Conservation (phyloP, 2,888 invertebrate genomes). For the Sepioteuthis lessoniana region DNA sequence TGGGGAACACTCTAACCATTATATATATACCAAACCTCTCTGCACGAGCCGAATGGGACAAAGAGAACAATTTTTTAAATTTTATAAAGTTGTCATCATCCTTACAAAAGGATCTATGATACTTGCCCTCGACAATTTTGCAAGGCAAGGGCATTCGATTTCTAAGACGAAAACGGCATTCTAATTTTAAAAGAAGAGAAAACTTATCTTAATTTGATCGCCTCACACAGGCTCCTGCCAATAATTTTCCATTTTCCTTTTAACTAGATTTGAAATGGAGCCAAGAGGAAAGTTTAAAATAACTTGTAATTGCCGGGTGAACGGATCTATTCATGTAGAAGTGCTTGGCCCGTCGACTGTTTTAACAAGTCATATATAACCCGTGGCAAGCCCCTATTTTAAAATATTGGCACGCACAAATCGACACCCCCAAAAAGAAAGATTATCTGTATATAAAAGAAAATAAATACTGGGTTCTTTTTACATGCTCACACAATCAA, state of each 20-base stretch:
- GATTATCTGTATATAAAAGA: background rate
- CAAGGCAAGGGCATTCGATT: background rate
- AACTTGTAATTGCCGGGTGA: background rate
- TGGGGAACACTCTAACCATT: too few relatives aligned
- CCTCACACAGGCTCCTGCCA: background rate
- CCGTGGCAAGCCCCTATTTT: background rate
- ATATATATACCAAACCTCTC: too few relatives aligned
- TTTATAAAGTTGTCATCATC: too few relatives aligned
- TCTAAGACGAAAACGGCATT: background rate
- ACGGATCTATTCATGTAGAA: background rate
- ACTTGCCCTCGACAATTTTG: background rate
- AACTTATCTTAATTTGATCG: background rate
- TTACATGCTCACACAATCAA: background rate
- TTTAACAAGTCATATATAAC: constrained; percentile 3
- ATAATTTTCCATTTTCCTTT: background rate
- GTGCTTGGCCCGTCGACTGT: background rate
- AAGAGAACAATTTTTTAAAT: too few relatives aligned
- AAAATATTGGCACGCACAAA: background rate
- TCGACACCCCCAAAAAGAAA: background rate
- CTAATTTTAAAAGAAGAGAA: constrained; percentile 16
- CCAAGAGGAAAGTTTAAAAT: background rate
- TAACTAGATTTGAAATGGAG: background rate
- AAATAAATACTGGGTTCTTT: background rate
- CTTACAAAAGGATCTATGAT: too few relatives aligned
- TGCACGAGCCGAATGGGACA: too few relatives aligned